These are phyloP conservation scores for Carassius carassius DNA, from an alignment of 2,113 vertebrate species.

Conservation along the genomic window DNA sequence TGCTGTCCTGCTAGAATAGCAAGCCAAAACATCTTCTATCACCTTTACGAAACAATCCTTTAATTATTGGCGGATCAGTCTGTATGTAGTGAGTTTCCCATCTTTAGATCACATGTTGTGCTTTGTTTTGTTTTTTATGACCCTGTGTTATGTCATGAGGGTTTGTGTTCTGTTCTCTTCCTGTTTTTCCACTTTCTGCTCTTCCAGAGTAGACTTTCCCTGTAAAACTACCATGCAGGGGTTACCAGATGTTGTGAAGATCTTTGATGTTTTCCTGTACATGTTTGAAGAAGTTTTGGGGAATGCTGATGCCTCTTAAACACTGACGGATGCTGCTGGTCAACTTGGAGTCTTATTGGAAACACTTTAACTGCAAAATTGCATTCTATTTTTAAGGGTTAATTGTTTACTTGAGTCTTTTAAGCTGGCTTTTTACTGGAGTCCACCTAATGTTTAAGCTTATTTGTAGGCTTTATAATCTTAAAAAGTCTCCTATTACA, in stretches of 20 bases:
- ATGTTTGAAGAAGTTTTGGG: constrained; percentile 5
- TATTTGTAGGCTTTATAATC: not conserved
- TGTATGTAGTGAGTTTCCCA: not conserved
- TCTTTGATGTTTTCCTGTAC: not conserved
- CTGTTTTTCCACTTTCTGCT: not conserved
- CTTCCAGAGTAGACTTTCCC: not conserved
- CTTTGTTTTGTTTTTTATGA: not conserved
- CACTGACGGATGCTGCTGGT: not conserved
- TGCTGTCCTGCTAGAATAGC: too few species aligned
- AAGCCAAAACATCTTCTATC: not conserved
- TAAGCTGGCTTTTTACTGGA: not conserved
- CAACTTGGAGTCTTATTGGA: not conserved
- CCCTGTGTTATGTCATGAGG: not conserved
- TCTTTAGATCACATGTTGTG: not conserved
- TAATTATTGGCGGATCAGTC: constrained; percentile 3
- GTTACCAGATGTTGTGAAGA: constrained; percentile 19
- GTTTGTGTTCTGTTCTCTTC: not conserved
- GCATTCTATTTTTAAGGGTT: not conserved
- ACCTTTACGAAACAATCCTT: not conserved
- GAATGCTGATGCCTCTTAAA: constrained; percentile 1
- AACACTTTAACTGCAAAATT: not conserved
- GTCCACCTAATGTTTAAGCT: not conserved
- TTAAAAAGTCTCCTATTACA: not conserved
- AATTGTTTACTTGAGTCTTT: not conserved
- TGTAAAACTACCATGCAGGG: not conserved